These are phyloP conservation scores for Caenorhabditis sinica DNA, from an alignment of 2,888 invertebrate genomes.

Conservation along the genomic window DNA sequence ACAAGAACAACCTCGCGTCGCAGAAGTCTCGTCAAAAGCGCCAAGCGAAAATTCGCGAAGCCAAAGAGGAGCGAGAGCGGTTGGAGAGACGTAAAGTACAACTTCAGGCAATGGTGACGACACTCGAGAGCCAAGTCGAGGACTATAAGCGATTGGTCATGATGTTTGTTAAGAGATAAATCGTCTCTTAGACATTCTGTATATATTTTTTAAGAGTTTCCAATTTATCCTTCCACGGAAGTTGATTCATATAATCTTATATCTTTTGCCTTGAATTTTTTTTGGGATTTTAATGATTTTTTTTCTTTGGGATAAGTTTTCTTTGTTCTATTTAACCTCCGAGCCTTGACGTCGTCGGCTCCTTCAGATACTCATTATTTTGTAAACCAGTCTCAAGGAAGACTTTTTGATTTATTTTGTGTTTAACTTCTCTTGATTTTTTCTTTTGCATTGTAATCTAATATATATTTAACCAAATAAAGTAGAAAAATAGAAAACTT, in stretches of 20 bases:
- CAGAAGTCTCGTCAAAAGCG: conserved; percentile 68
- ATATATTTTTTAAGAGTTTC: not conserved
- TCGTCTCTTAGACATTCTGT: conserved; percentile 29
- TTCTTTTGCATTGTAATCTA: too few species aligned
- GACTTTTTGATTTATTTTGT: too few species aligned
- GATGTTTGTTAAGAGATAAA: conserved; percentile 63
- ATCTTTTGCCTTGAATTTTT: not conserved
- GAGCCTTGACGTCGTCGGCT: too few species aligned
- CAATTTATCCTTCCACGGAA: not conserved
- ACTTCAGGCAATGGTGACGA: conserved; percentile 63
- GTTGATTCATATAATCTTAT: not conserved
- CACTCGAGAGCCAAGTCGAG: conserved; percentile 68
- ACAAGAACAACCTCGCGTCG: conserved; percentile 72
- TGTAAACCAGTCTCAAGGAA: too few species aligned
- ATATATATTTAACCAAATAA: too few species aligned
- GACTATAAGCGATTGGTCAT: conserved; percentile 73
- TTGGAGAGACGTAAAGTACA: conserved; percentile 67
- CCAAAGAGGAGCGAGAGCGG: conserved; percentile 51
- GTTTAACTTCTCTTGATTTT: too few species aligned
- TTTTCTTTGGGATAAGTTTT: not conserved
- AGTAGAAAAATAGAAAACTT: too few species aligned
- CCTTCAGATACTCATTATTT: too few species aligned
- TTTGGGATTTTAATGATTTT: too few species aligned
- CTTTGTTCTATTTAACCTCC: too few species aligned
- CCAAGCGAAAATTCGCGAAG: conserved; percentile 64